Evolutionary conservation across 2,797 vertebrate species (phyloP).

Genomic region (Scarus forsteni): DNA sequence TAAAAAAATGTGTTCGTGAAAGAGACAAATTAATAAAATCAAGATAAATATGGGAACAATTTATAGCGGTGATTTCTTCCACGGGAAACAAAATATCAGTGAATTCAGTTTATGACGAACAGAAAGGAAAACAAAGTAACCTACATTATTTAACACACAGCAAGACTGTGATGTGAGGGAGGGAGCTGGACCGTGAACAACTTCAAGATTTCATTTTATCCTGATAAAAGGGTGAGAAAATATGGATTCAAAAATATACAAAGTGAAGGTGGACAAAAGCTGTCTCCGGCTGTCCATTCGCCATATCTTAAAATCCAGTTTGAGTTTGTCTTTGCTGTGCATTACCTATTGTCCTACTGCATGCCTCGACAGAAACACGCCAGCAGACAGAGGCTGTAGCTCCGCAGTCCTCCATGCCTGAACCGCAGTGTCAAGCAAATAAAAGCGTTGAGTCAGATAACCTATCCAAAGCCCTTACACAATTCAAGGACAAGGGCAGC

Average conservation of each 20-base stretch:
- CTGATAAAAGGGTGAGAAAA: constrained; percentile 14
- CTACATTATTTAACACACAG: constrained; percentile 37
- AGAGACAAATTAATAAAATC: neutral
- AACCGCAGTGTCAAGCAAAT: constrained; percentile 87
- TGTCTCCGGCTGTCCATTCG: constrained; percentile 33
- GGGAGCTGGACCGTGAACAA: neutral
- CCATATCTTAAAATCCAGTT: constrained; percentile 26
- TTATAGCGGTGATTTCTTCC: neutral
- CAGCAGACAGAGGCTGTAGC: constrained; percentile 53
- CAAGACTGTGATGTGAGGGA: constrained; percentile 16
- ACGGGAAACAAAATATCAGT: neutral
- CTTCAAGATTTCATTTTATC: constrained; percentile 12
- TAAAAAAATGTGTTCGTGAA: neutral
- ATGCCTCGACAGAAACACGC: constrained; percentile 51
- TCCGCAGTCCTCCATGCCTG: constrained; percentile 81
- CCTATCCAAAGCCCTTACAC: constrained; percentile 84
- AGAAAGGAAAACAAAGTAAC: constrained; percentile 8
- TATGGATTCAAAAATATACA: neutral
- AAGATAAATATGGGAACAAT: no score
- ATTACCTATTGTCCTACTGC: constrained; percentile 57
- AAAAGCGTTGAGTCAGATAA: constrained; percentile 89
- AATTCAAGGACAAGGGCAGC: constrained; percentile 86
- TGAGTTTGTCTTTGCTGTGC: constrained; percentile 53
- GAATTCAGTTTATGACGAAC: constrained; percentile 17
- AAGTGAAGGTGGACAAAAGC: constrained; percentile 21